Evolutionary conservation across 2,113 vertebrate species (phyloP).

Genomic region (Tragulus kanchil): DNA sequence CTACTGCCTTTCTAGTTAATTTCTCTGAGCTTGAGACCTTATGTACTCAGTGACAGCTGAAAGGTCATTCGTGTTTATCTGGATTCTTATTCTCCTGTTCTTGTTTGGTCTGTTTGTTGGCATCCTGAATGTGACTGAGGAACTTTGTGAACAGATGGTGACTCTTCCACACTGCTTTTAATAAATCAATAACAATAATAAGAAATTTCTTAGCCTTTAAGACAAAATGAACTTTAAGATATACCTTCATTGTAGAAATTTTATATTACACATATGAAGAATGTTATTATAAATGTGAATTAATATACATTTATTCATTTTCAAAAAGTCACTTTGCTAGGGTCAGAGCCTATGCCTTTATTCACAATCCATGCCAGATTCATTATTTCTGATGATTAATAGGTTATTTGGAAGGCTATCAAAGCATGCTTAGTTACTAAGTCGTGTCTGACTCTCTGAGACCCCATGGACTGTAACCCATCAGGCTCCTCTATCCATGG

Average conservation of each 20-base stretch:
- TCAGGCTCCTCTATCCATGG: not conserved
- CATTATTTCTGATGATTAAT: not conserved
- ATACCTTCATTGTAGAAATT: not conserved
- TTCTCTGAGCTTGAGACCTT: not conserved
- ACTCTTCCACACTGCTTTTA: not conserved
- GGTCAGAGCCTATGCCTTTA: not conserved
- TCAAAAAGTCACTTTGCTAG: not conserved
- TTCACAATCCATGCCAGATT: not conserved
- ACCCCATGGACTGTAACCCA: not conserved
- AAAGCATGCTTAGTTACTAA: not conserved
- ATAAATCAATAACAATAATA: not conserved
- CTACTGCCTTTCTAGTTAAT: not conserved
- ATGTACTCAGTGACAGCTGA: not conserved
- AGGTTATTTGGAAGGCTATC: conserved; percentile 30
- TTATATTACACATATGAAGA: not conserved
- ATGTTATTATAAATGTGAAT: not conserved
- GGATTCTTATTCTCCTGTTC: not conserved
- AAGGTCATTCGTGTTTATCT: not conserved
- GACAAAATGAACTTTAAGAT: conserved; percentile 2
- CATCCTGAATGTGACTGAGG: not conserved
- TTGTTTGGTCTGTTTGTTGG: not conserved
- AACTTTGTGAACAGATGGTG: not conserved
- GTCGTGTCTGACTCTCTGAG: not conserved
- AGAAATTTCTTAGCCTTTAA: not conserved
- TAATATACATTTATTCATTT: not conserved